A percentile compares a stretch with the other conserved stretches of the same genome.
Evolutionary conservation across 2,888 invertebrate species (phyloP).

Genomic region (Oscheius sp.): DNA sequence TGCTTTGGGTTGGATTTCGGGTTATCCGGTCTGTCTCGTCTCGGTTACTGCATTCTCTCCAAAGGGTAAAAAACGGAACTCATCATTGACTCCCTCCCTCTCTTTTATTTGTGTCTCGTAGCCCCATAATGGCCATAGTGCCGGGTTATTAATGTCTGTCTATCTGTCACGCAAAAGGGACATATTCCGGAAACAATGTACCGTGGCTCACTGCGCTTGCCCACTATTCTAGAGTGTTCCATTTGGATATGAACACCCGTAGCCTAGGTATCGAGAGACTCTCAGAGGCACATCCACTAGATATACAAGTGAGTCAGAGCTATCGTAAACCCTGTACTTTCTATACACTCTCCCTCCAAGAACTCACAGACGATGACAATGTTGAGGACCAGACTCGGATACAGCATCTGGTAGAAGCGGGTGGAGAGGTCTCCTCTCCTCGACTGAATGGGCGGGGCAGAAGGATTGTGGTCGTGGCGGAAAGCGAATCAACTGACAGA

Average conservation of each 20-base stretch:
- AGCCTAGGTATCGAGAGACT: no score
- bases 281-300: no score
- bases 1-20: slow-evolving; percentile 23
- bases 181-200: slow-evolving; percentile 8
- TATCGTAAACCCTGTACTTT: no score
- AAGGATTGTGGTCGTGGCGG: slow-evolving; percentile 4
- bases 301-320: no score
- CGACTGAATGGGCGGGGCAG: slow-evolving; percentile 15
- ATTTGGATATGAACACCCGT: no score
- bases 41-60: not conserved
- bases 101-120: not conserved
- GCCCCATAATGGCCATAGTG: slow-evolving; percentile 9
- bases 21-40: not conserved
- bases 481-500: slow-evolving; percentile 19
- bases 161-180: slow-evolving; percentile 26
- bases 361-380: slow-evolving; percentile 46
- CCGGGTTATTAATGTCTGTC: slow-evolving; percentile 19
- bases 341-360: no score
- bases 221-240: no score
- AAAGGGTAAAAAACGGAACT: not conserved
- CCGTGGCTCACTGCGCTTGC: no score
- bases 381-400: slow-evolving; percentile 48
- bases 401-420: slow-evolving; percentile 36
- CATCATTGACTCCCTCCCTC: not conserved
- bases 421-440: not conserved